These are phyloP conservation scores for Tenodera sinensis DNA, from an alignment of 2,888 invertebrate genomes.

Conservation along the genomic window DNA sequence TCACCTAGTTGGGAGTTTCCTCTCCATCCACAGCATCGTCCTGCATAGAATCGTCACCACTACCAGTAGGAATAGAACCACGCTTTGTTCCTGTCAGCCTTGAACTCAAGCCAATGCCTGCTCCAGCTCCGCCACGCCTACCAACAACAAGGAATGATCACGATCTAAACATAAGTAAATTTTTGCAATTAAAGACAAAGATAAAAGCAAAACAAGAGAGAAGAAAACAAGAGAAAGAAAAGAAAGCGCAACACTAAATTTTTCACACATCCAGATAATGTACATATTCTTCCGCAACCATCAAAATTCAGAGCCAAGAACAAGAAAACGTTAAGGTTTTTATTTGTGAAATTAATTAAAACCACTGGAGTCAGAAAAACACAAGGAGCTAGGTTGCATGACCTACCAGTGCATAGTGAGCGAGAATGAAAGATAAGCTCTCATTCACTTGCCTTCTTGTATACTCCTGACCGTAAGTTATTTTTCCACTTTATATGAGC, in stretches of 20 bases:
- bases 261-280: background rate
- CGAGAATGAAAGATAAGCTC: no score
- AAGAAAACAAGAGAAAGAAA: constrained; percentile 15
- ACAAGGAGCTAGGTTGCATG: no score
- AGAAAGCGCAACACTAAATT: background rate
- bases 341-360: no score
- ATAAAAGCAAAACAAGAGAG: constrained; percentile 27
- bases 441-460: no score
- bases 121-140: constrained; percentile 50
- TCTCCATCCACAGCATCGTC: constrained; percentile 75
- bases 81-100: constrained; percentile 64
- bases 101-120: constrained; percentile 59
- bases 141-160: background rate
- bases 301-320: background rate
- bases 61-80: constrained; percentile 66
- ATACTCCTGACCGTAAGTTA: no score
- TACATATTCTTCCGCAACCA: background rate
- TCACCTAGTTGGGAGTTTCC: constrained; percentile 54
- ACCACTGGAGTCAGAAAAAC: no score
- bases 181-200: constrained; percentile 30
- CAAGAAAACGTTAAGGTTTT: background rate
- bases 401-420: no score
- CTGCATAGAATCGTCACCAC: constrained; percentile 67
- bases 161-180: constrained; percentile 25
- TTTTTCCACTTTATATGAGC: no score